Conservation (phyloP, 2,888 invertebrate genomes). For the Pasiphila rectangulata region DNA sequence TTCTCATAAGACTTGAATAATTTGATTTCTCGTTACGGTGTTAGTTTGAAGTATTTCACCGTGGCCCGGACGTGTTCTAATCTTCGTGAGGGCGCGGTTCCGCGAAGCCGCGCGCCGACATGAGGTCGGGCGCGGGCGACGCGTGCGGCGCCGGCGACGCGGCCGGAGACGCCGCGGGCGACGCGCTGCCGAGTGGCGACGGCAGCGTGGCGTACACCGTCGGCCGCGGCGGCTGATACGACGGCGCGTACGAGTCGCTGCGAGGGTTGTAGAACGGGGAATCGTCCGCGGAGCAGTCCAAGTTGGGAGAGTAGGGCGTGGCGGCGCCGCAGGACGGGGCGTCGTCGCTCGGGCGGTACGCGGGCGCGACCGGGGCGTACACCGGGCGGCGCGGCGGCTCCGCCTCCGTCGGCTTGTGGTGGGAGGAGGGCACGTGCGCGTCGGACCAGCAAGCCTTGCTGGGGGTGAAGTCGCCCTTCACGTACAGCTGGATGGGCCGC, state of each 20-base stretch:
- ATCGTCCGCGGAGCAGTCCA: constrained; percentile 70
- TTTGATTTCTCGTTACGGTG: background rate
- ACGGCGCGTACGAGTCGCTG: constrained; percentile 76
- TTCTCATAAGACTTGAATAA: background rate
- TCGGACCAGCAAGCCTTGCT: constrained; percentile 84
- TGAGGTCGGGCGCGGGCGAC: constrained; percentile 46
- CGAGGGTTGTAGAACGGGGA: constrained; percentile 78
- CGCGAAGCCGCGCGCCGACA: constrained; percentile 55
- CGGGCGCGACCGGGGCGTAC: constrained; percentile 73
- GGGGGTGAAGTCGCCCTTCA: constrained; percentile 83
- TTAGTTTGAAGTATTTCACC: background rate
- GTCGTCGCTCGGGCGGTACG: constrained; percentile 74
- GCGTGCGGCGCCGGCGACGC: constrained; percentile 64
- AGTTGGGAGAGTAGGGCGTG: constrained; percentile 74
- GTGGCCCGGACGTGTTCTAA: constrained; percentile 32
- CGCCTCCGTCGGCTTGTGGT: constrained; percentile 77
- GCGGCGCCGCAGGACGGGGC: constrained; percentile 77
- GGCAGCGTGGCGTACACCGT: constrained; percentile 76
- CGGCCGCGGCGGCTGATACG: constrained; percentile 73
- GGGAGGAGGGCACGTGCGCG: constrained; percentile 83
- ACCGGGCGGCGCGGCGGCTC: constrained; percentile 77
- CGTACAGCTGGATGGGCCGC: constrained; percentile 87
- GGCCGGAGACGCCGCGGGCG: constrained; percentile 65
- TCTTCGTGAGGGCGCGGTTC: constrained; percentile 55
- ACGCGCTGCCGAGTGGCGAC: constrained; percentile 66